Percentiles rank a stretch among this genome's conserved stretches.
These are phyloP conservation scores for Cricetomys ansorgei DNA, from an alignment of 2,113 vertebrate genomes.

Conservation along the genomic window DNA sequence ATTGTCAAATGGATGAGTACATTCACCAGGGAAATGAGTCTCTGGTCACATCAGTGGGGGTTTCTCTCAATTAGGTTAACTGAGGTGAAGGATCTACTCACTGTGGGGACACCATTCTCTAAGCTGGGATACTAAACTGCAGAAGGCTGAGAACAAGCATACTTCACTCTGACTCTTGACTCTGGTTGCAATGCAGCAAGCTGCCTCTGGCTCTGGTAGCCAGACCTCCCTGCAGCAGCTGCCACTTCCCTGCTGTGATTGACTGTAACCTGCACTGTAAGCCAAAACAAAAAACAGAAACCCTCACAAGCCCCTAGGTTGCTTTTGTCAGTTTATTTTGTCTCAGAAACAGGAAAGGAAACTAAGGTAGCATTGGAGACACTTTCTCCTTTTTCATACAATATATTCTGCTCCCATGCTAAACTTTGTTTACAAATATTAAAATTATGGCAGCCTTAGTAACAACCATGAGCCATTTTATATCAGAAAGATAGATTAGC, in stretches of 20 bases:
- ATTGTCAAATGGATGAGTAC: not conserved
- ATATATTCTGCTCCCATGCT: not conserved
- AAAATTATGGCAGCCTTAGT: not conserved
- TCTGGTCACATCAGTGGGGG: not conserved
- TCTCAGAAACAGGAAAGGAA: not conserved
- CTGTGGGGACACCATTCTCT: not conserved
- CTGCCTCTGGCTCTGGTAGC: not conserved
- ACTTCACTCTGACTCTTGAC: not conserved
- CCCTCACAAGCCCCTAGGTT: too few relatives aligned
- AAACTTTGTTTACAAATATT: constrained; percentile 33
- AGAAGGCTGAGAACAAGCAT: not conserved
- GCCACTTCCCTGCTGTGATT: not conserved
- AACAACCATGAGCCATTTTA: not conserved
- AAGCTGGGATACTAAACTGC: not conserved
- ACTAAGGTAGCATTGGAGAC: not conserved
- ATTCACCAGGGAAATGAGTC: not conserved
- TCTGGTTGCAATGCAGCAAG: not conserved
- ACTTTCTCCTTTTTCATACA: not conserved
- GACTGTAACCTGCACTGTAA: not conserved
- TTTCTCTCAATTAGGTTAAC: not conserved
- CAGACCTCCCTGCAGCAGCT: too few relatives aligned
- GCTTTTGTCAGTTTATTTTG: not conserved
- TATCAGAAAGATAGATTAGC: not conserved
- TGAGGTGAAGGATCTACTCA: not conserved
- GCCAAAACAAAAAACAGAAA: not conserved